Evolutionary conservation across 2,797 vertebrate species (phyloP).

Genomic region (Silurus lanzhouensis): DNA sequence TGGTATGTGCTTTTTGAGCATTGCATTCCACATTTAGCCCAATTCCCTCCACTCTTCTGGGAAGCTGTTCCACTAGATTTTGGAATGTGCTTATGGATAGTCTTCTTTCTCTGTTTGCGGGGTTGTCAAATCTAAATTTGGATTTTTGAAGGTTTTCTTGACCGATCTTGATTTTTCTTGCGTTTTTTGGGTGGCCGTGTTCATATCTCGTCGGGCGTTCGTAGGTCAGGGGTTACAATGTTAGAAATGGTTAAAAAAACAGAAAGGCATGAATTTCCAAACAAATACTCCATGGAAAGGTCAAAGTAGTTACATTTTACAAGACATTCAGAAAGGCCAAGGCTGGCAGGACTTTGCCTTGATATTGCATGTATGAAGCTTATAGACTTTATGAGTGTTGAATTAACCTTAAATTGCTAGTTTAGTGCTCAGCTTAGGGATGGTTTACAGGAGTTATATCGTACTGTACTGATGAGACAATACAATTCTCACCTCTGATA

Average conservation of each 20-base stretch:
- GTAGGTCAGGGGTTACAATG: not conserved
- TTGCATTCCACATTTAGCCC: too few relatives aligned
- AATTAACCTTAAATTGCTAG: not conserved
- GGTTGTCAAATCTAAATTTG: too few relatives aligned
- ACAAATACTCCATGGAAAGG: not conserved
- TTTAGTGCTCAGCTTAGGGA: not conserved
- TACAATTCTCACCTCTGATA: not conserved
- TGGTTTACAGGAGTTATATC: not conserved
- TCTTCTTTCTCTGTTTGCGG: too few relatives aligned
- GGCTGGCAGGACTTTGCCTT: not conserved
- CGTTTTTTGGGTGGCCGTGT: too few relatives aligned
- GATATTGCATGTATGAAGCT: not conserved
- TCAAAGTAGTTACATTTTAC: not conserved
- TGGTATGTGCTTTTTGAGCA: too few relatives aligned
- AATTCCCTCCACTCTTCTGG: too few relatives aligned
- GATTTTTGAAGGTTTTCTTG: too few relatives aligned
- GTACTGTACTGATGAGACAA: too few relatives aligned
- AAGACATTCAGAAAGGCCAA: not conserved
- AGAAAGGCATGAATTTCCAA: not conserved
- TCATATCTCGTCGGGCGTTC: too few relatives aligned
- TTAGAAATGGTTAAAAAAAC: not conserved
- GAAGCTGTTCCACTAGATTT: too few relatives aligned
- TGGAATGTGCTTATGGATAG: too few relatives aligned
- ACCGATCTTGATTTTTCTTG: too few relatives aligned
- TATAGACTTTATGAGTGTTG: not conserved